Evolutionary conservation across 2,797 vertebrate species (phyloP).

Genomic region (Cuculus canorus): DNA sequence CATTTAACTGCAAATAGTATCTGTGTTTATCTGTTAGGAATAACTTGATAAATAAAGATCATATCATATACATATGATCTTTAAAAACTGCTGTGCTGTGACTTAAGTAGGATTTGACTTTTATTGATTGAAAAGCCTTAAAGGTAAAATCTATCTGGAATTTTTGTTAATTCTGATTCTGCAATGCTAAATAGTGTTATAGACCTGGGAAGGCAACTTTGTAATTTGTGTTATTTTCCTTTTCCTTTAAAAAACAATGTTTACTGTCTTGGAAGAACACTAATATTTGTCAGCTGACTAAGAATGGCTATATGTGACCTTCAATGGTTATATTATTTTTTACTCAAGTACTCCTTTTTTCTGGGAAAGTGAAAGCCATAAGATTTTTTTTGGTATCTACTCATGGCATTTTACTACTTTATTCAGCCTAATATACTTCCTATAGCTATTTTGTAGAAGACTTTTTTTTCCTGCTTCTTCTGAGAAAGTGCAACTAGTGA

Average conservation of each 20-base stretch:
- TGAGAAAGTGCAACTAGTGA: background rate
- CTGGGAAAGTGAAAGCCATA: background rate
- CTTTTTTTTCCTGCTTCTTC: background rate
- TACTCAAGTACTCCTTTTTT: background rate
- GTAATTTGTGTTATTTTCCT: background rate
- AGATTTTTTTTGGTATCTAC: background rate
- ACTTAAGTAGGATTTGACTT: background rate
- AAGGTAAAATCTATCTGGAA: background rate
- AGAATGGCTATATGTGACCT: background rate
- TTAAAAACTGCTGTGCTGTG: background rate
- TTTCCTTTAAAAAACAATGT: background rate
- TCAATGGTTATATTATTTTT: background rate
- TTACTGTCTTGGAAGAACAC: background rate
- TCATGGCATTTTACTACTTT: background rate
- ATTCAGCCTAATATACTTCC: background rate
- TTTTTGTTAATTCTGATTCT: background rate
- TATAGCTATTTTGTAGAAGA: background rate
- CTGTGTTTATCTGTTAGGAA: conserved; percentile 8
- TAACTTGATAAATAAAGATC: too few species aligned
- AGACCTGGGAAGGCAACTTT: background rate
- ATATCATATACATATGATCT: background rate
- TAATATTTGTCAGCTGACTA: background rate
- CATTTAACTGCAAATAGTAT: background rate
- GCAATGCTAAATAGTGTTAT: background rate
- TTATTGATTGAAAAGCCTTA: background rate